phyloP scores from a whole-genome alignment of 2,888 invertebrate genomes.

The Hesperia comma region DNA sequence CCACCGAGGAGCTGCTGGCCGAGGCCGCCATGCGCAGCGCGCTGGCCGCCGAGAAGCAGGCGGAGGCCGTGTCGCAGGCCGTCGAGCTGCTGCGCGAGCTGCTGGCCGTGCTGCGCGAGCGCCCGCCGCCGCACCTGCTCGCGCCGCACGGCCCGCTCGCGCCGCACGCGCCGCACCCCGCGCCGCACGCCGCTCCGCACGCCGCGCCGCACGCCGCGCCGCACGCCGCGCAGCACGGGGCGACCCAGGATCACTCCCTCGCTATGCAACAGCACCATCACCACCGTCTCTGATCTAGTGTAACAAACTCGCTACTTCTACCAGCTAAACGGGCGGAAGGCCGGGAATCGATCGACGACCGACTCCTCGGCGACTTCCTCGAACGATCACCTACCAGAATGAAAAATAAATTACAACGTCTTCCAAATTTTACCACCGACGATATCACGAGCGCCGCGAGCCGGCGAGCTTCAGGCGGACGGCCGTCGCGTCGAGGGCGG shows the following conservation, averaged over 20 bases:
- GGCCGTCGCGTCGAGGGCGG: conserved; percentile 37
- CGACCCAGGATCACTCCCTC: conserved; percentile 54
- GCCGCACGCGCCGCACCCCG: conserved; percentile 41
- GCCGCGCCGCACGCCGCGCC: too few species aligned
- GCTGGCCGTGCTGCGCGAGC: conserved; percentile 83
- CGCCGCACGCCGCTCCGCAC: conserved; percentile 53
- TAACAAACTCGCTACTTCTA: conserved; percentile 4
- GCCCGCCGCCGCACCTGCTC: conserved; percentile 74
- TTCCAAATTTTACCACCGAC: too few species aligned
- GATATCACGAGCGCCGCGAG: conserved; percentile 2
- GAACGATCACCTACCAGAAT: too few species aligned
- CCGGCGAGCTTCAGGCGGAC: conserved; percentile 3
- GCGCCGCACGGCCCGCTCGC: conserved; percentile 36
- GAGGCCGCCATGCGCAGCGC: conserved; percentile 78
- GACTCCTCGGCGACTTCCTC: too few species aligned
- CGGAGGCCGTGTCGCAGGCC: conserved; percentile 66
- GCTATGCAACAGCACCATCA: conserved; percentile 48
- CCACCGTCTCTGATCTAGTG: conserved; percentile 42
- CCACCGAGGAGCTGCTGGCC: conserved; percentile 73
- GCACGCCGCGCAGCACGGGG: conserved; percentile 47
- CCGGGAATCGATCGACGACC: too few species aligned
- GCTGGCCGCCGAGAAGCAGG: conserved; percentile 76
- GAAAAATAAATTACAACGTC: too few species aligned
- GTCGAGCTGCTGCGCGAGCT: conserved; percentile 66
- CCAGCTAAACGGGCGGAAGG: too few species aligned